Evolutionary conservation across 2,113 vertebrate genomes (phyloP).

Genomic region (Ciconia maguari): DNA sequence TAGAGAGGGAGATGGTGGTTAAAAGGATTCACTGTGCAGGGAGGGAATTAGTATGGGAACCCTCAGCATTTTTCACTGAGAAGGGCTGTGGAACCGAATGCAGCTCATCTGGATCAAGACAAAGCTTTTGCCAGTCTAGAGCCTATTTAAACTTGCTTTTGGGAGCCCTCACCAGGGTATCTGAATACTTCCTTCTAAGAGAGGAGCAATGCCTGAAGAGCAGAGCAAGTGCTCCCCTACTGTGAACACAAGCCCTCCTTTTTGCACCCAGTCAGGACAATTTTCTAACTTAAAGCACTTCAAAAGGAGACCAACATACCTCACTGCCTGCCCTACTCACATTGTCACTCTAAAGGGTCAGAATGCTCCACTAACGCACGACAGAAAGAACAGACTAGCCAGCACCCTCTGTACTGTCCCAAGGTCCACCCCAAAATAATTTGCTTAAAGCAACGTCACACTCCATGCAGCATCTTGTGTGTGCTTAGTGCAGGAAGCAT

Average conservation of each 20-base stretch:
- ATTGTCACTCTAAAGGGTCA: rapidly evolving
- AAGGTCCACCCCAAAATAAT: neutral
- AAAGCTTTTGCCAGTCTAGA: neutral
- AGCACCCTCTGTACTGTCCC: neutral
- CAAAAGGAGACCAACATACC: neutral
- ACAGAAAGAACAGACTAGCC: neutral
- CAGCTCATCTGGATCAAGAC: neutral
- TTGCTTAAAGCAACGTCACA: neutral
- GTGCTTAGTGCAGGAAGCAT: conserved; percentile 48
- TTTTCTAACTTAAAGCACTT: neutral
- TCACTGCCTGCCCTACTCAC: neutral
- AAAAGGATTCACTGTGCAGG: neutral
- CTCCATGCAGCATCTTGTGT: conserved; percentile 52
- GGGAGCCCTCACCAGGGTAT: neutral
- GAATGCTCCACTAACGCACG: neutral
- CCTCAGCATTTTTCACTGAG: neutral
- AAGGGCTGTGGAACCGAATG: neutral
- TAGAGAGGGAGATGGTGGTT: neutral
- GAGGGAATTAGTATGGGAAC: neutral
- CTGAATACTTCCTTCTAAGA: neutral
- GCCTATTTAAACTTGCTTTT: neutral
- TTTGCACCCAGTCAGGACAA: neutral
- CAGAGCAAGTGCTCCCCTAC: neutral
- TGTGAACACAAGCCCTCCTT: neutral
- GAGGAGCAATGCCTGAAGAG: neutral